A percentile compares a stretch with the other conserved stretches of the same genome.
phyloP scores from a whole-genome alignment of 2,797 vertebrate species.

The Propithecus perrieri region DNA sequence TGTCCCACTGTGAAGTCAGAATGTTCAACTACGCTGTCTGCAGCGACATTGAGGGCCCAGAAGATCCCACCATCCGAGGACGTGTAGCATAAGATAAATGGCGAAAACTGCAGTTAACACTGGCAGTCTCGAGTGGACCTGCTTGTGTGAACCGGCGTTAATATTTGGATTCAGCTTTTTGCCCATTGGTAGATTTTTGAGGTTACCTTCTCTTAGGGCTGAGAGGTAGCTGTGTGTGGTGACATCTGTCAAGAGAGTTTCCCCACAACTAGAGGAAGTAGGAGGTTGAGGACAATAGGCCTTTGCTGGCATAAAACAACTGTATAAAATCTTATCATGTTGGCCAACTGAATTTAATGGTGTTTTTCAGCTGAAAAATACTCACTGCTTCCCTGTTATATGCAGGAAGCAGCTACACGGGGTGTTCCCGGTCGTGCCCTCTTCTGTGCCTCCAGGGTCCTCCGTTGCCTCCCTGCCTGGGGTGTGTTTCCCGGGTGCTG shows the following conservation, averaged over 20 bases:
- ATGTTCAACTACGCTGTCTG: neutral
- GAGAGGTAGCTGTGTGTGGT: neutral
- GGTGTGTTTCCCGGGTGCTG: neutral
- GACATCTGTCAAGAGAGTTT: neutral
- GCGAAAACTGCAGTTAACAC: rapidly evolving
- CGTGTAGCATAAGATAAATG: rapidly evolving
- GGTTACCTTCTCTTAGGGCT: neutral
- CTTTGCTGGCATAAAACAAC: no score
- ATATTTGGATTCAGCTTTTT: neutral
- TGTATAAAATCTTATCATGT: neutral
- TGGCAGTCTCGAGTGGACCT: neutral
- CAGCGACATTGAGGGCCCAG: rapidly evolving
- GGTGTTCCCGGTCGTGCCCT: neutral
- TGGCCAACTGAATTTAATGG: neutral
- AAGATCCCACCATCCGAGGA: neutral
- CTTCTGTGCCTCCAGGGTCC: neutral
- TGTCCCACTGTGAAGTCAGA: neutral
- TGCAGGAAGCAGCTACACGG: neutral
- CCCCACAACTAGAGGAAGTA: neutral
- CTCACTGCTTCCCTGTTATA: neutral
- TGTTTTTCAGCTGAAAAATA: no score
- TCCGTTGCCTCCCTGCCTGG: no score
- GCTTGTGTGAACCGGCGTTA: neutral
- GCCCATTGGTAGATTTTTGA: neutral
- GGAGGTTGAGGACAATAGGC: neutral